Evolutionary conservation across 2,113 vertebrate species (phyloP).

Genomic region (Indicator maculatus): DNA sequence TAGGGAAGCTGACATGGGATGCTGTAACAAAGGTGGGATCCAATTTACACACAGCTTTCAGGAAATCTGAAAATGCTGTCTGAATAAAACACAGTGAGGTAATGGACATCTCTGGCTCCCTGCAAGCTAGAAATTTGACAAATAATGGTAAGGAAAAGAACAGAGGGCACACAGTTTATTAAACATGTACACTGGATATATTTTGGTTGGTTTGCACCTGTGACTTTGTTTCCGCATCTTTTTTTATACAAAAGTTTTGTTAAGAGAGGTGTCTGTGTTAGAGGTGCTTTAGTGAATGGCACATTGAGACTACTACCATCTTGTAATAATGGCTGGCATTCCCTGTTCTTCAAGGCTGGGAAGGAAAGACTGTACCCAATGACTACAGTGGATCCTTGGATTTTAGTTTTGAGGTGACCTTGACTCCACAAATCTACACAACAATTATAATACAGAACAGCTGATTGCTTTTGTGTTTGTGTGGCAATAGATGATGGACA

Average conservation of each 20-base stretch:
- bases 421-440: background rate
- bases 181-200: background rate
- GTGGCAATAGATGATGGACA: background rate
- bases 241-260: background rate
- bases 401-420: conserved; percentile 19
- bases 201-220: background rate
- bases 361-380: background rate
- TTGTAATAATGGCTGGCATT: background rate
- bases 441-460: background rate
- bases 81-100: background rate
- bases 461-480: background rate
- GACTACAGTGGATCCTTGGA: background rate
- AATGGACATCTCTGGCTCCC: background rate
- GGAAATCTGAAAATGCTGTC: background rate
- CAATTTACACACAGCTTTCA: conserved; percentile 26
- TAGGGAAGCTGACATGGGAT: conserved; percentile 21
- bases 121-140: background rate
- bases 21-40: conserved; percentile 19
- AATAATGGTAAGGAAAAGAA: background rate
- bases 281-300: background rate
- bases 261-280: background rate
- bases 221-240: background rate
- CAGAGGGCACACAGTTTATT: background rate
- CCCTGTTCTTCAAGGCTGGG: conserved; percentile 2
- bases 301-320: background rate